Percentiles rank a stretch among this genome's conserved stretches.
Evolutionary conservation across 92 coral and sea anemone genomes (phyloP).

Genomic region (Heliopora coerulea): DNA sequence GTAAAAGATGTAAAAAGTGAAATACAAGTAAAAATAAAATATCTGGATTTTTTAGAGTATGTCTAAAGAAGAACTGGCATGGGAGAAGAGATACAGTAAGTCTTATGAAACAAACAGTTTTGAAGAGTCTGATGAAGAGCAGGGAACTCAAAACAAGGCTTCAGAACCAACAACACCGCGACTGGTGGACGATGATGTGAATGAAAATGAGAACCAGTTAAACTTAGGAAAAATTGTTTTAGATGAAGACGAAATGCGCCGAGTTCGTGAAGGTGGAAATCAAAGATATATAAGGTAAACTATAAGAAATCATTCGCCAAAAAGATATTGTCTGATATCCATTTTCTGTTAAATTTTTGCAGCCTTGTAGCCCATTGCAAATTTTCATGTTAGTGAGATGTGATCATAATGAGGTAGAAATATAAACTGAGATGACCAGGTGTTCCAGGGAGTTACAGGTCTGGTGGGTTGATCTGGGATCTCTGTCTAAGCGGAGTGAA

Average conservation of each 20-base stretch:
- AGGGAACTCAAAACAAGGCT: neutral
- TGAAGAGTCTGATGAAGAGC: slow-evolving; percentile 3
- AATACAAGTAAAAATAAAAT: too few species aligned
- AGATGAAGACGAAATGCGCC: slow-evolving; percentile 34
- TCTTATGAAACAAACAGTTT: neutral
- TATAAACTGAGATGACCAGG: too few species aligned
- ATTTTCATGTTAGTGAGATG: too few species aligned
- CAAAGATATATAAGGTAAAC: slow-evolving; percentile 12
- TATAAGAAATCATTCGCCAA: neutral
- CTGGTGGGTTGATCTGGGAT: too few species aligned
- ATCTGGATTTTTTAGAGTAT: slow-evolving; percentile 16
- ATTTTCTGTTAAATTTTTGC: too few species aligned
- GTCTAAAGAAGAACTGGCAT: slow-evolving; percentile 39
- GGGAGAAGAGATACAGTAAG: slow-evolving; percentile 37
- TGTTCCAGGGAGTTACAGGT: too few species aligned
- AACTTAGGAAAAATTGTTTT: slow-evolving; percentile 32
- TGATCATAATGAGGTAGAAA: too few species aligned
- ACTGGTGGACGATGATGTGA: slow-evolving; percentile 8
- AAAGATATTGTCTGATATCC: too few species aligned
- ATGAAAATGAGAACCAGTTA: slow-evolving; percentile 14
- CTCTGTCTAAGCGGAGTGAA: too few species aligned
- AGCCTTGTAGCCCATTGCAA: too few species aligned
- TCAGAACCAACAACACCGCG: slow-evolving; percentile 11
- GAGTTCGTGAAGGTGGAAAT: slow-evolving; percentile 23
- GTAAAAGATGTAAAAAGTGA: too few species aligned